phyloP scores from a whole-genome alignment of 2,113 vertebrate species.

The Erythrolamprus reginae region DNA sequence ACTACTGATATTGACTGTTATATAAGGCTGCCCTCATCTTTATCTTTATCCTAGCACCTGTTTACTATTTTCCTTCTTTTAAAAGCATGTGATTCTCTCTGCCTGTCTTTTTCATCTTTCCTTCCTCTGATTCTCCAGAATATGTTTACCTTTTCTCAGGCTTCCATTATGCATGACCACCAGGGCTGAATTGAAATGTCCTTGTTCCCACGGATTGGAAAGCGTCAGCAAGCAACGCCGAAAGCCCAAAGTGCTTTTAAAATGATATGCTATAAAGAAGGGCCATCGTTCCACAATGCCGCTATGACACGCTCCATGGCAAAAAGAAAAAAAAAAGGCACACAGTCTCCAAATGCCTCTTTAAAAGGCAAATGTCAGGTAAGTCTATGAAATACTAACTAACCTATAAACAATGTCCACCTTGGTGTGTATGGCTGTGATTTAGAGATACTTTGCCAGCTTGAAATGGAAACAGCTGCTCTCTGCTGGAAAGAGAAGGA shows the following conservation, averaged over 20 bases:
- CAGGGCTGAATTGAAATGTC: not conserved
- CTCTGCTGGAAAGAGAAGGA: slow-evolving; percentile 65
- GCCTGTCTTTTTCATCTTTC: rapidly evolving
- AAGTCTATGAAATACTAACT: slow-evolving; percentile 39
- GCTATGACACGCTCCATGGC: slow-evolving; percentile 1
- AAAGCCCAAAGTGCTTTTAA: slow-evolving; percentile 36
- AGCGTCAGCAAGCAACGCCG: slow-evolving; percentile 32
- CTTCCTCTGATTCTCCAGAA: rapidly evolving
- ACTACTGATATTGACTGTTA: not conserved
- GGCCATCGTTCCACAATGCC: not conserved
- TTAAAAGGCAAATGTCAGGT: slow-evolving; percentile 53
- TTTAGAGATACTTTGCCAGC: slow-evolving; percentile 50
- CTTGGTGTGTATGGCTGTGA: slow-evolving; percentile 41
- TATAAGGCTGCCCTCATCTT: not conserved
- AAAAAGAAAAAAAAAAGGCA: slow-evolving; percentile 32
- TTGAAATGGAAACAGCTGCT: slow-evolving; percentile 53
- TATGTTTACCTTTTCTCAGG: rapidly evolving
- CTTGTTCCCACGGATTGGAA: not conserved
- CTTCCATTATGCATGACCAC: not conserved
- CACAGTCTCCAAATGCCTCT: slow-evolving; percentile 13
- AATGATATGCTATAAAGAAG: slow-evolving; percentile 14
- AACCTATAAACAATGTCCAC: slow-evolving; percentile 47
- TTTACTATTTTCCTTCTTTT: not conserved
- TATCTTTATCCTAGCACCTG: not conserved
- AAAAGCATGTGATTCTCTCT: not conserved